Evolutionary conservation across 1,140 invertebrate species (phyloP).

Genomic region (Drosophila santomea): DNA sequence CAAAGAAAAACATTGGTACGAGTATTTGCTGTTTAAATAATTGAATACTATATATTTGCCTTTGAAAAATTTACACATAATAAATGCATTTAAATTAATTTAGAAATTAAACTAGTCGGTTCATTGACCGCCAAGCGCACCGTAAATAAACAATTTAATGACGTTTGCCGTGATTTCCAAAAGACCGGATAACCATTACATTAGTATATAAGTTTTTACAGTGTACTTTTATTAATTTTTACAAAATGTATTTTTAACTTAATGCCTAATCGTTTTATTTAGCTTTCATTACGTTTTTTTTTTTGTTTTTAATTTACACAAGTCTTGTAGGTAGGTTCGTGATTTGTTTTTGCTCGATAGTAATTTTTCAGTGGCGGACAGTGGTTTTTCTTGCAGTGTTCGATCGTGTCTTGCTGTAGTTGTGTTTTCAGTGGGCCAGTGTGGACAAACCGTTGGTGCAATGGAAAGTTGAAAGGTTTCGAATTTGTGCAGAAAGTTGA

Average conservation of each 20-base stretch:
- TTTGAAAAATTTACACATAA: constrained; percentile 74
- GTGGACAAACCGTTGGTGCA: constrained; percentile 63
- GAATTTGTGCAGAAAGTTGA: constrained; percentile 64
- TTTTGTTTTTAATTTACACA: constrained; percentile 67
- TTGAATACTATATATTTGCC: constrained; percentile 79
- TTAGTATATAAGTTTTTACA: constrained; percentile 67
- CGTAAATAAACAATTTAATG: constrained; percentile 37
- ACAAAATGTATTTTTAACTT: constrained; percentile 79
- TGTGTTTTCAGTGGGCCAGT: constrained; percentile 37
- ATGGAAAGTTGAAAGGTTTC: constrained; percentile 56
- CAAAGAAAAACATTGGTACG: neutral
- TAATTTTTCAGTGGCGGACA: constrained; percentile 39
- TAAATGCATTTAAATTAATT: constrained; percentile 80
- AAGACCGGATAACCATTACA: constrained; percentile 58
- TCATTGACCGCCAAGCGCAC: constrained; percentile 68
- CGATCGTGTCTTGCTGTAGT: constrained; percentile 22
- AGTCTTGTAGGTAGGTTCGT: constrained; percentile 83
- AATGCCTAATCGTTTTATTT: constrained; percentile 66
- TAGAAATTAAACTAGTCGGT: constrained; percentile 78
- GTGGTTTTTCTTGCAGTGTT: constrained; percentile 48
- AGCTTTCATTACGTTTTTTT: constrained; percentile 35
- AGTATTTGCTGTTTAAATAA: constrained; percentile 65
- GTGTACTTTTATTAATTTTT: constrained; percentile 76
- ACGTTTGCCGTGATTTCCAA: constrained; percentile 65
- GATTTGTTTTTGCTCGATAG: constrained; percentile 64